Evolutionary conservation across 2,113 vertebrate species (phyloP).

Genomic region (Cairina moschata): DNA sequence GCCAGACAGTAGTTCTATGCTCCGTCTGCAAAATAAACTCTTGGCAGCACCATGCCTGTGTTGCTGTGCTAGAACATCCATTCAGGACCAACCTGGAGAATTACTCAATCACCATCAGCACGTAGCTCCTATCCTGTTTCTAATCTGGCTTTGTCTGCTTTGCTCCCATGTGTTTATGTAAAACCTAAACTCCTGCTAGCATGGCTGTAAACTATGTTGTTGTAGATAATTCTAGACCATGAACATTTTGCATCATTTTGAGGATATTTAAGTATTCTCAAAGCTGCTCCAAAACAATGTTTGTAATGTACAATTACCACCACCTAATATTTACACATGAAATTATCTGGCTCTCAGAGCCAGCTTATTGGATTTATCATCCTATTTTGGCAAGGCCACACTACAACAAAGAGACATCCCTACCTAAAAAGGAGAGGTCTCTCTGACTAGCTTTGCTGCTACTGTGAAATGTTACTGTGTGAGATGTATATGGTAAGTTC

Average conservation of each 20-base stretch:
- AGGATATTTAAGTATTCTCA: neutral
- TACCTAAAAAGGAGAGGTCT: neutral
- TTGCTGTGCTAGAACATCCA: neutral
- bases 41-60: neutral
- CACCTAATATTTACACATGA: neutral
- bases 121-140: neutral
- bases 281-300: neutral
- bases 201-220: neutral
- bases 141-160: neutral
- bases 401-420: neutral
- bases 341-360: neutral
- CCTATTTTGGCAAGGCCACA: neutral
- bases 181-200: neutral
- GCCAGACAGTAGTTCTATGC: neutral
- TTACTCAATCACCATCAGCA: neutral
- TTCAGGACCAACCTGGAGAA: neutral
- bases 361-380: conserved; percentile 19
- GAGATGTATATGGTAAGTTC: neutral
- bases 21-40: neutral
- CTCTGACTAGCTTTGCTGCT: neutral
- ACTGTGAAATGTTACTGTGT: neutral
- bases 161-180: neutral
- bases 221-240: neutral
- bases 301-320: neutral
- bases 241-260: neutral